Base-by-base conservation (phyloP, 2,113 vertebrate species). In the Ursus arctos region DNA sequence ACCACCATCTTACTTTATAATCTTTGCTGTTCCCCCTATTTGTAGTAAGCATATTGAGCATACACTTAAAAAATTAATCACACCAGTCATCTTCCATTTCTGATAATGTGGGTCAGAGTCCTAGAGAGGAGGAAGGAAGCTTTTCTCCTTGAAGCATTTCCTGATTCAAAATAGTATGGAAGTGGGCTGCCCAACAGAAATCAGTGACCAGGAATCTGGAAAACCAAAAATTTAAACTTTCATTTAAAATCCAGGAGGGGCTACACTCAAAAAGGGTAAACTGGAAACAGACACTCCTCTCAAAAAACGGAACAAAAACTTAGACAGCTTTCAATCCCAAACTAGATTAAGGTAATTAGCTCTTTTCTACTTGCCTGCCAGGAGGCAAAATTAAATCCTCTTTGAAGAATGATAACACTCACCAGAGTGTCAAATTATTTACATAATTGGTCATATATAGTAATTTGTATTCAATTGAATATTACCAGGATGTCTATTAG, bases 51-150 rank as follows among this genome's bases (percentile, higher is more conserved):
- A 31, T 71, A 55, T 59, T 40, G 36, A 85, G 28, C 47, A 86
- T 47, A 63, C 36, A 86, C 43, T 24, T 31, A 87, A 65, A 93
- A 65, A 93, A 61, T n/a, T 69, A 96, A 90, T 63, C n/a, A 47
- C 13, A 0, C 19, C 26, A 36, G n/a, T 72, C 18, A 31, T 55
- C 81, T 94, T 91, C 43, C 18, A 55, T 71, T 90, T 85, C 43
- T 71, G 63, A 43, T 71, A 53, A 69, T 7, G 12, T 18, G 79
- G 24, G 18, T 24, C 79, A 63, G 77, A 65, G 33, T 72, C 33
- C 24, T 51, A 13, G 40, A 18, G 5, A 84, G 71, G 49, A 85
- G 10, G 11, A 36, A 31, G 85, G 49, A 31, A 71, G 28, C 4
- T 77, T 84, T 96, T 19, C 26, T 90, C 43, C 53, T 71, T 53